Base-by-base conservation (phyloP, 1,140 invertebrate genomes). In the Nasonia giraulti region DNA sequence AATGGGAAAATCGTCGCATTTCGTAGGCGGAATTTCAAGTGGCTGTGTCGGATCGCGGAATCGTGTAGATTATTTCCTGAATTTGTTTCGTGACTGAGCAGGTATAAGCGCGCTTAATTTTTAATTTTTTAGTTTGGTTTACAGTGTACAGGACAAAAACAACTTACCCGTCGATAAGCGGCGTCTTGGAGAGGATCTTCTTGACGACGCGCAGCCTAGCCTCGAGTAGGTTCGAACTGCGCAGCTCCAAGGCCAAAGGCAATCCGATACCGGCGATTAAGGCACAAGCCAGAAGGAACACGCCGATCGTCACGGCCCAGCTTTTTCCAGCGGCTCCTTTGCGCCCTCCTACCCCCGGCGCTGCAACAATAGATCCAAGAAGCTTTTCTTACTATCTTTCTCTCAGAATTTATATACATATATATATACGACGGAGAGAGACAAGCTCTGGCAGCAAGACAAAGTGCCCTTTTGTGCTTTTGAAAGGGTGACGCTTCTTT, bases 201-300 rank as follows among this genome's bases (percentile, higher is more conserved):
- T 92, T 90, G 17, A 95, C 94, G n/a, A 95, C 94, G 69, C 94
- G 91, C 31, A 95, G 88, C 12, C 94, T 91, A 0, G 94, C 94
- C 87, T 95, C 94, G 23, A 95, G 85, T 71, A 95, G 88, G 80
- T 94, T 94, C 4, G 94, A 95, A 77, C 94, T 94, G 47, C 94
- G 90, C 37, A 95, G 88, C 86, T 95, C 94, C 20, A 95, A 87
- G 1, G 94, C 94, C 47, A 95, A 86, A 0, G 94, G 94, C 50
- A 95, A 89, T 5, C 94, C 94, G n/a, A 94, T 91, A 7, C 92
- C 91, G 14, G 91, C 91, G 27, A 93, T 87, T 85, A 93, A 88
- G 71, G 92, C 91, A 87, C 92, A 93, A 20, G 89, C 91, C 23
- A 93, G 88, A 27, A 93, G 91, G 74, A 93, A 91, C 73, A 92